Percentiles rank a stretch among this genome's conserved stretches.
Conservation (phyloP, 2,888 invertebrate genomes). For the Apantesis nais region DNA sequence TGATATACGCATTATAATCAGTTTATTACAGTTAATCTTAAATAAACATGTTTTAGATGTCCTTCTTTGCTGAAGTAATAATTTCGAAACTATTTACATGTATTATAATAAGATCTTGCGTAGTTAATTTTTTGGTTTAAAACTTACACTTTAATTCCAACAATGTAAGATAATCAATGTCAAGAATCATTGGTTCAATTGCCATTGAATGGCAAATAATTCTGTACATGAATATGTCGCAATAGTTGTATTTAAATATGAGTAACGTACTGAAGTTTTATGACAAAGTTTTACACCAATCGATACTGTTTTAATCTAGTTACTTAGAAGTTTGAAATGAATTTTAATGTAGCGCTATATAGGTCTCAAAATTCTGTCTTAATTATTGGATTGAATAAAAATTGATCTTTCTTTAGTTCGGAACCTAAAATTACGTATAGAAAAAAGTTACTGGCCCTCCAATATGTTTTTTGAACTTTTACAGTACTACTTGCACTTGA, state of each 20-base stretch:
- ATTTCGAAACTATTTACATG: neutral
- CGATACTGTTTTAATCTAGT: too few relatives aligned
- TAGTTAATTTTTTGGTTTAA: neutral
- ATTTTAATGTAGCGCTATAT: neutral
- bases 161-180: neutral
- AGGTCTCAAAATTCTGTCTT: too few relatives aligned
- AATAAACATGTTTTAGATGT: neutral
- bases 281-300: too few relatives aligned
- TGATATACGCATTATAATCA: constrained; percentile 10
- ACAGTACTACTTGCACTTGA: too few relatives aligned
- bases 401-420: neutral
- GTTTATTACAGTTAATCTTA: constrained; percentile 13
- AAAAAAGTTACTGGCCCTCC: too few relatives aligned
- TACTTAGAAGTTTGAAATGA: neutral
- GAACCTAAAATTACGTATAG: neutral
- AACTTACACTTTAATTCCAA: neutral
- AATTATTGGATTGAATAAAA: neutral
- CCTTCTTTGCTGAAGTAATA: neutral
- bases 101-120: neutral
- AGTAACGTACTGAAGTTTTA: neutral
- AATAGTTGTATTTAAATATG: too few relatives aligned
- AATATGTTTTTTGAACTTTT: too few relatives aligned
- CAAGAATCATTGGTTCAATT: neutral
- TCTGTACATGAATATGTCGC: too few relatives aligned
- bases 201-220: neutral